Evolutionary conservation across 1,140 invertebrate genomes (phyloP).

Genomic region (Drosophila grimshawi): DNA sequence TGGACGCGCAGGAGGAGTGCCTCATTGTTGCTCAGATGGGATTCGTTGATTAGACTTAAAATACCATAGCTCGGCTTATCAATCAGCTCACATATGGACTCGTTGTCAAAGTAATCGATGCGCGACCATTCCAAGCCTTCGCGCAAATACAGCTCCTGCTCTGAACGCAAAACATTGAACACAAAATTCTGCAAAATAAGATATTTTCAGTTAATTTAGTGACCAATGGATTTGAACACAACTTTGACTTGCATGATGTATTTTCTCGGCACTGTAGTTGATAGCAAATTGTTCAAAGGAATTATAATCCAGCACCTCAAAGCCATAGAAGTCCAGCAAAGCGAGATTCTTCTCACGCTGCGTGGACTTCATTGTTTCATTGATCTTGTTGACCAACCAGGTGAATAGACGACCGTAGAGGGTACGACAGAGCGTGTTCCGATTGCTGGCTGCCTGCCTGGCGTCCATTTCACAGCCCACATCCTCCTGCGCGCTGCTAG

Average conservation of each 20-base stretch:
- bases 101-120: slow-evolving; percentile 90
- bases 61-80: slow-evolving; percentile 86
- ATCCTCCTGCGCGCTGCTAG: slow-evolving; percentile 78
- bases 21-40: slow-evolving; percentile 89
- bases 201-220: not conserved
- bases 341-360: slow-evolving; percentile 86
- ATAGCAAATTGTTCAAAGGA: slow-evolving; percentile 93
- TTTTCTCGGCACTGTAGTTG: slow-evolving; percentile 96
- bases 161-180: slow-evolving; percentile 85
- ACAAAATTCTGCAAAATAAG: slow-evolving; percentile 69
- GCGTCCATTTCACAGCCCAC: slow-evolving; percentile 86
- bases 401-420: slow-evolving; percentile 91
- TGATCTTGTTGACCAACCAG: slow-evolving; percentile 90
- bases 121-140: slow-evolving; percentile 90
- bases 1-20: slow-evolving; percentile 90
- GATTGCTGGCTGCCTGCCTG: slow-evolving; percentile 86
- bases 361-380: slow-evolving; percentile 89
- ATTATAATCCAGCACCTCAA: slow-evolving; percentile 92
- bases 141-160: slow-evolving; percentile 93
- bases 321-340: slow-evolving; percentile 94
- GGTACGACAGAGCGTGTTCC: slow-evolving; percentile 88
- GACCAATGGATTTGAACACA: not conserved
- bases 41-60: slow-evolving; percentile 90
- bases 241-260: slow-evolving; percentile 86
- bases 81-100: slow-evolving; percentile 84